Conservation (phyloP, 2,113 vertebrate species). For the Tauraco erythrolophus region DNA sequence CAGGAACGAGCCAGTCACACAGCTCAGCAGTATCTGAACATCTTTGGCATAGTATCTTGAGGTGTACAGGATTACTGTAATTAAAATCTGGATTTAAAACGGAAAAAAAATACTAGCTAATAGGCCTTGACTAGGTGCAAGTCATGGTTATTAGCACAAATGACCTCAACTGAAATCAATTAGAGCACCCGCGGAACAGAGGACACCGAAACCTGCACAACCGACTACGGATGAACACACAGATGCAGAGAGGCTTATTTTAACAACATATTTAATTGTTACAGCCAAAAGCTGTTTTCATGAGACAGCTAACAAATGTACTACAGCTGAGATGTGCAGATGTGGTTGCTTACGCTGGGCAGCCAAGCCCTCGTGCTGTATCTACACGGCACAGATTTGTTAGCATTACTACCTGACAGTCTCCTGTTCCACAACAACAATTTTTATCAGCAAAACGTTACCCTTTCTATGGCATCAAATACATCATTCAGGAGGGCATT, state of each 20-base stretch:
- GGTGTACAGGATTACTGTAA: neutral
- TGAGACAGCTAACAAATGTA: neutral
- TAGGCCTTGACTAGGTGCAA: neutral
- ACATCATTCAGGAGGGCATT: neutral
- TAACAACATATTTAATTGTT: neutral
- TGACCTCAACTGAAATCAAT: neutral
- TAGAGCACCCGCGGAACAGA: neutral
- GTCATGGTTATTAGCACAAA: neutral
- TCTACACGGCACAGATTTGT: neutral
- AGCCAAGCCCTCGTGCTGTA: neutral
- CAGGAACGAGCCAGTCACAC: neutral
- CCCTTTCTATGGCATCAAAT: neutral
- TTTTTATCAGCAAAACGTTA: neutral
- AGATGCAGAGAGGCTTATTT: neutral
- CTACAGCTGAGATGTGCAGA: neutral
- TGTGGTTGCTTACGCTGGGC: neutral
- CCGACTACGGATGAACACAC: neutral
- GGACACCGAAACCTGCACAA: neutral
- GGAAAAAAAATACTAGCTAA: neutral
- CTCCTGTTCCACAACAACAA: neutral
- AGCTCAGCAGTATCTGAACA: neutral
- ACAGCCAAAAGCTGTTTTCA: neutral
- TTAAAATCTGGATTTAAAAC: neutral
- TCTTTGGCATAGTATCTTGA: neutral
- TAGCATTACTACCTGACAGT: neutral